These are phyloP conservation scores for Pseudochirops corinnae DNA, from an alignment of 2,797 vertebrate genomes.

Conservation along the genomic window DNA sequence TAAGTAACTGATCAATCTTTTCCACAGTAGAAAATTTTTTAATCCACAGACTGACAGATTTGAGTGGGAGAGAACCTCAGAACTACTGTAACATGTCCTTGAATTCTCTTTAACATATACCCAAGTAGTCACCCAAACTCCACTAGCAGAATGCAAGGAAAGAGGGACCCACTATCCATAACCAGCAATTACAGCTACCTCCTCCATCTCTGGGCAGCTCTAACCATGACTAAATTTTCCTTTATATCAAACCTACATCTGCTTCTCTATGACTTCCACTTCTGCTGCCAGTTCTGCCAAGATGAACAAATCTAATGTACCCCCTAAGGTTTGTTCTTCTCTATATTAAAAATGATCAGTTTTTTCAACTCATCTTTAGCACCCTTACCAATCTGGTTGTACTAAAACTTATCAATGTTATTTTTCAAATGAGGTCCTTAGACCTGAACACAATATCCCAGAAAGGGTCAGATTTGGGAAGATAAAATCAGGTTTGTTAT, in stretches of 20 bases:
- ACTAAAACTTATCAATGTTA: background rate
- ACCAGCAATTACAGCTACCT: background rate
- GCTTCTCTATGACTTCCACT: background rate
- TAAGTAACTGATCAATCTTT: background rate
- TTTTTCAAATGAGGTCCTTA: background rate
- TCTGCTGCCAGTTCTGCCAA: background rate
- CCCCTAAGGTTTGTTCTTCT: background rate
- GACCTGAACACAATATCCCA: background rate
- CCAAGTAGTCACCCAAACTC: background rate
- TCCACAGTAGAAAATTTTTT: background rate
- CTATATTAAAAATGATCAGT: background rate
- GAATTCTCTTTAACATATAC: background rate
- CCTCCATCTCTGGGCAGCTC: background rate
- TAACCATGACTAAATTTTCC: background rate
- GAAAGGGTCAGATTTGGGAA: background rate
- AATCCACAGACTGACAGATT: background rate
- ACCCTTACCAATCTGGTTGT: background rate
- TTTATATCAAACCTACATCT: background rate
- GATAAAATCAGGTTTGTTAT: background rate
- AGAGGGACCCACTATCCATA: background rate
- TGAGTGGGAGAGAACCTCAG: background rate
- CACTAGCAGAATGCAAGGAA: background rate
- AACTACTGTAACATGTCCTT: background rate
- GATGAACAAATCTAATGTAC: background rate
- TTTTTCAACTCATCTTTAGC: background rate